Evolutionary conservation across 92 coral and sea anemone genomes (phyloP).

Genomic region (Bergia puertoricense): DNA sequence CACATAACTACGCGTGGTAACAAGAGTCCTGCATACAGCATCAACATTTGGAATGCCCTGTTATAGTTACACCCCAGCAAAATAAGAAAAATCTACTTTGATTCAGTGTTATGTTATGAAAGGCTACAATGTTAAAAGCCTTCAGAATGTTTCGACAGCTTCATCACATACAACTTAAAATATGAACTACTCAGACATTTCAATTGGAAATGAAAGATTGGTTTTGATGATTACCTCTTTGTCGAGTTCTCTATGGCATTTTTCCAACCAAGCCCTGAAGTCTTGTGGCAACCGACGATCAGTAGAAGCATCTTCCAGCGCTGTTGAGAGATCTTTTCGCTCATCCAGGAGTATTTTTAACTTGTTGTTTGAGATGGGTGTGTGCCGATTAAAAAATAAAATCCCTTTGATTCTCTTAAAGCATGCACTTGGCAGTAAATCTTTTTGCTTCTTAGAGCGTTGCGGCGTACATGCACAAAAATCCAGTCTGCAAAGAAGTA

Average conservation of each 20-base stretch:
- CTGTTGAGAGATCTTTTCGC: constrained; percentile 81
- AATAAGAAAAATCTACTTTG: too few species aligned
- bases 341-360: constrained; percentile 81
- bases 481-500: constrained; percentile 57
- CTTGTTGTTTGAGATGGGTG: constrained; percentile 86
- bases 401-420: constrained; percentile 82
- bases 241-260: constrained; percentile 81
- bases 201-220: neutral
- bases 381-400: constrained; percentile 80
- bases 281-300: constrained; percentile 83
- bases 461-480: constrained; percentile 72
- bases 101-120: too few species aligned
- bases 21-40: too few species aligned
- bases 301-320: constrained; percentile 87
- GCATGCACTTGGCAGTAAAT: constrained; percentile 75
- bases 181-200: neutral
- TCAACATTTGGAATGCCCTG: too few species aligned
- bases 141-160: too few species aligned
- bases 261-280: constrained; percentile 79
- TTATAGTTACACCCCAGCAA: too few species aligned
- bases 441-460: constrained; percentile 79
- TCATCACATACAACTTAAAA: too few species aligned
- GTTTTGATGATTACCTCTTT: constrained; percentile 61
- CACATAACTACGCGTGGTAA: too few species aligned
- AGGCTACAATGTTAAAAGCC: too few species aligned